Conservation (phyloP, 2,113 vertebrate species). For the Sceloporus tristichus region DNA sequence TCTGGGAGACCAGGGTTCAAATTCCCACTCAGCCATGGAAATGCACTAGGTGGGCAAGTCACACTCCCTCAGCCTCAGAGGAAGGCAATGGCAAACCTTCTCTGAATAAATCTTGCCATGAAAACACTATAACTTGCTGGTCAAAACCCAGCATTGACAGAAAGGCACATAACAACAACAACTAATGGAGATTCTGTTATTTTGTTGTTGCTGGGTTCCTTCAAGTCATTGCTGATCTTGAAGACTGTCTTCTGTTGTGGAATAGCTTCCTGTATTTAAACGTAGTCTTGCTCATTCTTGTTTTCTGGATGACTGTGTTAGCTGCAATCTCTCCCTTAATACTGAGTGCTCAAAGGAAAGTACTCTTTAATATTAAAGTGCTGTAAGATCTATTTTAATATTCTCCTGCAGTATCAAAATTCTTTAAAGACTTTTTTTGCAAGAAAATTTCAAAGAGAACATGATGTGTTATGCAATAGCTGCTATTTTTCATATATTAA, state of each 20-base stretch:
- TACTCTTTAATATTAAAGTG: background rate
- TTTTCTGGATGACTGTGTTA: background rate
- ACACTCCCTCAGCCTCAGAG: no score
- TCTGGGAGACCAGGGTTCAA: no score
- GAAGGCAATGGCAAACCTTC: no score
- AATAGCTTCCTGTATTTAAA: background rate
- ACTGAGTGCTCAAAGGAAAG: background rate
- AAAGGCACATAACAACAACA: no score
- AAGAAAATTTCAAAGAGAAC: constrained; percentile 23
- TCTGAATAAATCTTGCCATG: no score
- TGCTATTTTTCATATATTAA: constrained; percentile 46
- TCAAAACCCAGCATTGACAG: no score
- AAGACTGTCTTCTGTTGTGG: accelerated
- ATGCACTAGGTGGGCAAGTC: no score
- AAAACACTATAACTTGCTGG: no score
- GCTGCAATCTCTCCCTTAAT: background rate
- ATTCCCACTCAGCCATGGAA: no score
- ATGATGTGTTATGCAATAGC: constrained; percentile 35
- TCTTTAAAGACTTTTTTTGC: constrained; percentile 8
- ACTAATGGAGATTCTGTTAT: no score
- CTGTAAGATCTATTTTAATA: constrained; percentile 28
- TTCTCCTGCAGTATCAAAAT: background rate
- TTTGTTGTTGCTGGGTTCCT: no score
- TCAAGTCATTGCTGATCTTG: no score
- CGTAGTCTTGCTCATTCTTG: background rate